Evolutionary conservation across 2,888 invertebrate species (phyloP), one percentile per base, ranked within the genome.

Genomic region (Papilio demoleus): DNA sequence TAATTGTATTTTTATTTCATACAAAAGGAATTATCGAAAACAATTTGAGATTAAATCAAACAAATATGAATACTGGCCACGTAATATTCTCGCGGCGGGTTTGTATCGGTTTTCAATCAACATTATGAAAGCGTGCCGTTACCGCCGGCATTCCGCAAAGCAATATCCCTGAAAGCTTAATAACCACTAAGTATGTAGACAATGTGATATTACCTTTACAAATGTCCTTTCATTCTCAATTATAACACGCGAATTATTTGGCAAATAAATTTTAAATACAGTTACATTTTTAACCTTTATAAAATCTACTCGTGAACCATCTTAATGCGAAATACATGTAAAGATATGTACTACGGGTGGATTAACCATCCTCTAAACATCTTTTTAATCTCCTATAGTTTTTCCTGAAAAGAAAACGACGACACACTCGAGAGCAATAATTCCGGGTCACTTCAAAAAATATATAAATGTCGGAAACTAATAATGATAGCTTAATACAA

Each of bases 61-160:
- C 85, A 88, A 90, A 88, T 87, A 87, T 86, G 80, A 78, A 82
- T 85, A 68, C 14, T 6, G 65, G 59, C 50, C 86, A 84, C 87
- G 88, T 86, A 88, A 88, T 88, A 85, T 86, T 87, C 88, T 86
- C 88, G 90, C 76, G 89, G 89, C 77, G 76, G 85, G 88, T 89
- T 88, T 89, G 90, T 87, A 87, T 86, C 85, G 86, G 86, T 81
- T 86, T 87, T 85, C 85, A 88, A 88, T 87, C 87, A 87, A 82
- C 84, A 83, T 88, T 88, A 88, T 88, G 86, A 88, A 86, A 86
- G 86, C 85, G 77, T 76, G 80, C 77, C 80, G 82, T 82, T 84
- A 87, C 87, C 85, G 79, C 82, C 81, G 81, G 80, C 80, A 81
- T 79, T 83, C 82, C 85, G 83, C 86, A 87, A 83, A 87, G 88